Evolutionary conservation across 2,888 invertebrate genomes (phyloP), one percentile per base, ranked within the genome.

Genomic region (Helicoverpa assulta): DNA sequence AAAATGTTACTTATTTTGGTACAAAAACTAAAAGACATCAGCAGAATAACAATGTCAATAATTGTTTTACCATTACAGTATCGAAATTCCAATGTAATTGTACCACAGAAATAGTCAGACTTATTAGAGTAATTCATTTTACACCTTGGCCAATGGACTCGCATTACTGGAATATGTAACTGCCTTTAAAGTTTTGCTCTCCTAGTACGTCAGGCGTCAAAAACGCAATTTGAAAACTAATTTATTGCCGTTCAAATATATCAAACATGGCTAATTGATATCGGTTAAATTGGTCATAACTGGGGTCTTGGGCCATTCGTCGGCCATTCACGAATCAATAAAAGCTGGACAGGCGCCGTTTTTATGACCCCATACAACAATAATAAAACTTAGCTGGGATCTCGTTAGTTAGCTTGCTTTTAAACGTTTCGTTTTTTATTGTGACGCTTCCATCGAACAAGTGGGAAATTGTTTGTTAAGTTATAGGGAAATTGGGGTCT

Each of bases 221-320:
- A 61, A 78, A 74, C 29, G 82, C 82, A 82, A 84, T 87, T 85
- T 82, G 85, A 86, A 84, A 83, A 80, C 58, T 76, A 79, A 87
- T 88, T 87, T 88, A 86, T 73, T 67, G 63, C 78, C 77, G 68
- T 75, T 79, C 84, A 81, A 83, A 86, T 85, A 84, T 81, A 85
- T 84, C 86, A 83, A 81, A 71, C 78, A 77, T 76, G 67, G 70
- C 87, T 91, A 91, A 91, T 91, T 90, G 89, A 86, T 91, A 89
- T 90, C 69, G 83, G 84, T 86, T 87, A 89, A 88, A 91, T 90
- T 90, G 90, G 86, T 83, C 83, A 82, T 87, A 86, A 83, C 75
- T 57, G 68, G 72, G 68, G 66, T 84, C 80, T 76, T 68, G 68
- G 72, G 58, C 80, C 77, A 80, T 80, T 77, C 81, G 77, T 73